Evolutionary conservation across 2,888 invertebrate species (phyloP).

Genomic region (Yponomeuta cagnagella): DNA sequence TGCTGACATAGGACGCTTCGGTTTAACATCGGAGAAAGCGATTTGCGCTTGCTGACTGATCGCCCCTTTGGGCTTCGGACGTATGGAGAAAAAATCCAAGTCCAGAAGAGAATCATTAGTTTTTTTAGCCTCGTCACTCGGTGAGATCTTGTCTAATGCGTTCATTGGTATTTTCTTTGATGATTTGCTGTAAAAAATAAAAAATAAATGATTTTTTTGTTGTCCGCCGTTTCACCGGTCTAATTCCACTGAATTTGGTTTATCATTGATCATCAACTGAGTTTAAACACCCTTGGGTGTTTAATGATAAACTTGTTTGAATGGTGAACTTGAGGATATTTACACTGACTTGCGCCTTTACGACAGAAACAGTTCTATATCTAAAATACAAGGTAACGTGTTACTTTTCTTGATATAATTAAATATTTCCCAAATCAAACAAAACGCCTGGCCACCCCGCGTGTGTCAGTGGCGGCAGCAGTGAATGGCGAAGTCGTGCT

Average conservation of each 20-base stretch:
- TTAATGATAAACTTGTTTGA: background rate
- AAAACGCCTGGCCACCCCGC: too few species aligned
- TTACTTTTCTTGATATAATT: background rate
- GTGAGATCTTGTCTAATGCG: constrained; percentile 61
- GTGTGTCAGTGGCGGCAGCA: too few species aligned
- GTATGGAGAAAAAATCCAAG: constrained; percentile 68
- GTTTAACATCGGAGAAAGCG: constrained; percentile 78
- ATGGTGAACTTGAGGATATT: constrained; percentile 2
- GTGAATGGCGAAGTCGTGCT: too few species aligned
- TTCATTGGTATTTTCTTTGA: constrained; percentile 80
- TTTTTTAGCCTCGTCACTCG: constrained; percentile 38
- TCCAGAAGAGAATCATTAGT: constrained; percentile 55
- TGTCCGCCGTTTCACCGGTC: background rate
- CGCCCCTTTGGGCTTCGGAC: constrained; percentile 32
- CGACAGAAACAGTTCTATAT: constrained; percentile 9
- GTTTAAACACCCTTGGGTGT: background rate
- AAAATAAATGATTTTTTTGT: background rate
- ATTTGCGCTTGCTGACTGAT: background rate
- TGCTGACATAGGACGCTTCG: constrained; percentile 94
- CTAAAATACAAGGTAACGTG: background rate
- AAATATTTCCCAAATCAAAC: too few species aligned
- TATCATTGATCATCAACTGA: too few species aligned
- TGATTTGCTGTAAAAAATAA: constrained; percentile 58
- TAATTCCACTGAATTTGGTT: too few species aligned
- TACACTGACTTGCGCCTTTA: background rate